Conservation (phyloP, 2,888 invertebrate genomes). For the Drosophila multiciliata region DNA sequence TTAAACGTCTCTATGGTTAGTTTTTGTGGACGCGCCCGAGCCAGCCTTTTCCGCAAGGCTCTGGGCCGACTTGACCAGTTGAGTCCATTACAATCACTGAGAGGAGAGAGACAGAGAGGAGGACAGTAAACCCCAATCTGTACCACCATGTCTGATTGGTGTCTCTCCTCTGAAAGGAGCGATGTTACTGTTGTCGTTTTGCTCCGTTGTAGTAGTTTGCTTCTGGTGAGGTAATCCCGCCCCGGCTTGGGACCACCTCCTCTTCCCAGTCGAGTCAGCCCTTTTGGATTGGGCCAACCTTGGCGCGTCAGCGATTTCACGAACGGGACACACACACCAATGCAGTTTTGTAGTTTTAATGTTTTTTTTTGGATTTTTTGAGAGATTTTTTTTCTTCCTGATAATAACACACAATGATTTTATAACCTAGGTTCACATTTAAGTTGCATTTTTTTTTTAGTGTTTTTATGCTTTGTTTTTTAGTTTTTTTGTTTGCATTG, state of each 20-base stretch:
- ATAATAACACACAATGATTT: constrained; percentile 69
- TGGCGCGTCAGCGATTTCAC: constrained; percentile 77
- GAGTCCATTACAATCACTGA: neutral
- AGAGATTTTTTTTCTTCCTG: constrained; percentile 64
- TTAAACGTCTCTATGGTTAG: constrained; percentile 82
- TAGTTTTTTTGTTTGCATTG: constrained; percentile 75
- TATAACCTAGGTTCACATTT: constrained; percentile 77
- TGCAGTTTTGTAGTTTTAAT: constrained; percentile 71
- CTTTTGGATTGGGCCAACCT: constrained; percentile 13
- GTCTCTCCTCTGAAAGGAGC: neutral
- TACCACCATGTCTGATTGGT: too few relatives aligned
- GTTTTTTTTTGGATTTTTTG: constrained; percentile 66
- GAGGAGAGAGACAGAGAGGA: neutral
- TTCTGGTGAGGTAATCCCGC: constrained; percentile 10
- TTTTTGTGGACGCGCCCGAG: constrained; percentile 71
- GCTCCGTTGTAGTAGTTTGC: neutral
- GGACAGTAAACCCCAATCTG: neutral
- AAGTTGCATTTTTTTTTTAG: constrained; percentile 70
- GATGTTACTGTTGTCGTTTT: neutral
- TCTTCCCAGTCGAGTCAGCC: constrained; percentile 17
- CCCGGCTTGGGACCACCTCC: constrained; percentile 1
- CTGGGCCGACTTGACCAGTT: neutral
- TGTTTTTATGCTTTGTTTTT: constrained; percentile 62
- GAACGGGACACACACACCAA: constrained; percentile 83
- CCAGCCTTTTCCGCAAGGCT: constrained; percentile 20